These are phyloP conservation scores for Drosophila tanythrix DNA, from an alignment of 2,888 invertebrate species.

Conservation along the genomic window DNA sequence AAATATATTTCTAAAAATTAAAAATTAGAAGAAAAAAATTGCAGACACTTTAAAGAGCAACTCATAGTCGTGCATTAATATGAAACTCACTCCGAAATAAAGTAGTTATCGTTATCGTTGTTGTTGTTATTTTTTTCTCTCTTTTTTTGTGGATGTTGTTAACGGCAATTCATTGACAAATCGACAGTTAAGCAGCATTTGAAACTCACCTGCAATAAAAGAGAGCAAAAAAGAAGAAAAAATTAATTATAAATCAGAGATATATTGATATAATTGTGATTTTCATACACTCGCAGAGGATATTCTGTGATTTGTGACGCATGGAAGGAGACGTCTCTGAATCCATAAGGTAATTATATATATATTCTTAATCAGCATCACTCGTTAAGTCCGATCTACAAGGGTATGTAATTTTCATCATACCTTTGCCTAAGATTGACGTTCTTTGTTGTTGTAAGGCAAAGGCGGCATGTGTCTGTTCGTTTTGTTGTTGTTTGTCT, in stretches of 20 bases:
- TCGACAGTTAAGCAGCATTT: constrained; percentile 21
- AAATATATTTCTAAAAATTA: background rate
- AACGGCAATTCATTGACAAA: constrained; percentile 20
- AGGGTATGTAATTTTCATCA: background rate
- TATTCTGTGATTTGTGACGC: background rate
- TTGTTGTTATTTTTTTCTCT: background rate
- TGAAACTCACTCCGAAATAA: constrained; percentile 1
- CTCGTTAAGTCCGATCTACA: background rate
- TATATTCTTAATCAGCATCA: background rate
- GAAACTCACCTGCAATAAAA: constrained; percentile 44
- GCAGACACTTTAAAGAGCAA: constrained; percentile 13
- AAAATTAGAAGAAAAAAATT: background rate
- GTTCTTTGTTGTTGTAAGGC: background rate
- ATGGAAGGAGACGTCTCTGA: background rate
- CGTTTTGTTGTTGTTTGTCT: background rate
- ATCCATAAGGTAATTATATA: background rate
- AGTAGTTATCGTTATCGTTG: constrained; percentile 7
- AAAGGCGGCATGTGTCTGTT: background rate
- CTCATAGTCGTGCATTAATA: background rate
- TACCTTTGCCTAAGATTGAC: background rate
- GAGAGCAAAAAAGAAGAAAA: background rate
- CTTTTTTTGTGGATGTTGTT: background rate
- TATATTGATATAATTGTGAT: background rate
- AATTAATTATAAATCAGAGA: constrained; percentile 11
- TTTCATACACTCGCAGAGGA: background rate